These are phyloP conservation scores for Columba janthina DNA, from an alignment of 2,113 vertebrate genomes.

Conservation along the genomic window DNA sequence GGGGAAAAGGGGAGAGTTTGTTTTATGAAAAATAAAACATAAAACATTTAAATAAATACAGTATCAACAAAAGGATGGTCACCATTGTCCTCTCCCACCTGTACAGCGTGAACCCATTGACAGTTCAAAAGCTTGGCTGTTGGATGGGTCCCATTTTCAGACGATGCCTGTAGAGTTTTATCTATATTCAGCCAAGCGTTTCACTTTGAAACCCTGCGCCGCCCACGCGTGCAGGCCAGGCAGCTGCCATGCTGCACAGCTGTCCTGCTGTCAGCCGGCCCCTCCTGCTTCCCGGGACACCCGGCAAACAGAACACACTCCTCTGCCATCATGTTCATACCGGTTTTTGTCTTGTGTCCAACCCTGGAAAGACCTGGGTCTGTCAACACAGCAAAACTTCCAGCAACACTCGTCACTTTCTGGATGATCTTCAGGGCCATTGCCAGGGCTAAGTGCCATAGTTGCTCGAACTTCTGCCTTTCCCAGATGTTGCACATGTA, in stretches of 20 bases:
- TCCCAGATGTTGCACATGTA: background rate
- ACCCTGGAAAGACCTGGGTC: background rate
- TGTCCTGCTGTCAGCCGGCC: background rate
- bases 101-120: fast-evolving
- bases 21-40: slow-evolving; percentile 13
- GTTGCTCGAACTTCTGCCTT: background rate
- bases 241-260: background rate
- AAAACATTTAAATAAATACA: background rate
- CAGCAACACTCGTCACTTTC: background rate
- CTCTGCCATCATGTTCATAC: background rate
- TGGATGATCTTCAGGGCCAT: background rate
- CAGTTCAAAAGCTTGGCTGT: background rate
- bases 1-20: slow-evolving; percentile 34
- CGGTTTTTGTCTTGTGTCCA: background rate
- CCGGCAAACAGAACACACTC: background rate
- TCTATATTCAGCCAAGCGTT: fast-evolving
- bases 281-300: background rate
- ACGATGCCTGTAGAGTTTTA: fast-evolving
- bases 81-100: fast-evolving
- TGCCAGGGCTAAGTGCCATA: too few relatives aligned
- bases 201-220: fast-evolving
- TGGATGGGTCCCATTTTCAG: fast-evolving
- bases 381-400: background rate
- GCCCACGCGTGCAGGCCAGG: background rate
- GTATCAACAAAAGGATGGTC: background rate